Percentiles rank a stretch among this genome's conserved stretches.
Evolutionary conservation across 2,113 vertebrate genomes (phyloP).

Genomic region (Eurypyga helias): DNA sequence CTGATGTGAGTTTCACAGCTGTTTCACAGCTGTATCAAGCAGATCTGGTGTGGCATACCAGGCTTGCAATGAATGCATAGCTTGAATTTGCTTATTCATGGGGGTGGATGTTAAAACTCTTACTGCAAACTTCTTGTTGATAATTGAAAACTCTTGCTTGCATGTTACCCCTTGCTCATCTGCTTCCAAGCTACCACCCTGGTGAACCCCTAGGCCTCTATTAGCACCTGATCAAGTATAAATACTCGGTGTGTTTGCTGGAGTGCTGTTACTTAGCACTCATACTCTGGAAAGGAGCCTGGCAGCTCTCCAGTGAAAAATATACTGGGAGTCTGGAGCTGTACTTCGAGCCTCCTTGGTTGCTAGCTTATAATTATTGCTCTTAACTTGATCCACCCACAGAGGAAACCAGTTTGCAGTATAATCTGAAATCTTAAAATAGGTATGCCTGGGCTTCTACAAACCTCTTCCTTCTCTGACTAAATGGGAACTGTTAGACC

Average conservation of each 20-base stretch:
- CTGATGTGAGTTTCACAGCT: background rate
- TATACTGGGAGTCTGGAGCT: background rate
- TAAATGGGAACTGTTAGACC: background rate
- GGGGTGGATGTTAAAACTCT: background rate
- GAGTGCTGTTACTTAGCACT: slow-evolving; percentile 11
- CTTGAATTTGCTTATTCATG: background rate
- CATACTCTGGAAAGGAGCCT: background rate
- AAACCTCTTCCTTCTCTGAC: background rate
- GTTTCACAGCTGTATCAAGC: background rate
- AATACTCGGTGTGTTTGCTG: background rate
- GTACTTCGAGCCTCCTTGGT: slow-evolving; percentile 11
- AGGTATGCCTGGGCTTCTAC: slow-evolving; percentile 5
- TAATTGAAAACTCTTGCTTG: background rate
- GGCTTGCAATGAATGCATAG: background rate
- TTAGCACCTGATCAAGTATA: slow-evolving; percentile 2
- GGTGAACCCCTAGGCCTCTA: background rate
- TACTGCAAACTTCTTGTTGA: background rate
- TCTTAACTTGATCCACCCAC: slow-evolving; percentile 46
- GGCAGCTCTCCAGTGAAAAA: background rate
- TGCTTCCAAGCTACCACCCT: background rate
- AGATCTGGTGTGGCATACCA: background rate
- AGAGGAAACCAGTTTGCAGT: slow-evolving; percentile 27
- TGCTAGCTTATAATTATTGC: slow-evolving; percentile 53
- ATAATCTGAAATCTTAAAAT: slow-evolving; percentile 46
- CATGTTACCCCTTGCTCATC: background rate